Evolutionary conservation across 2,888 invertebrate species (phyloP).

Genomic region (Drosophila rellima): DNA sequence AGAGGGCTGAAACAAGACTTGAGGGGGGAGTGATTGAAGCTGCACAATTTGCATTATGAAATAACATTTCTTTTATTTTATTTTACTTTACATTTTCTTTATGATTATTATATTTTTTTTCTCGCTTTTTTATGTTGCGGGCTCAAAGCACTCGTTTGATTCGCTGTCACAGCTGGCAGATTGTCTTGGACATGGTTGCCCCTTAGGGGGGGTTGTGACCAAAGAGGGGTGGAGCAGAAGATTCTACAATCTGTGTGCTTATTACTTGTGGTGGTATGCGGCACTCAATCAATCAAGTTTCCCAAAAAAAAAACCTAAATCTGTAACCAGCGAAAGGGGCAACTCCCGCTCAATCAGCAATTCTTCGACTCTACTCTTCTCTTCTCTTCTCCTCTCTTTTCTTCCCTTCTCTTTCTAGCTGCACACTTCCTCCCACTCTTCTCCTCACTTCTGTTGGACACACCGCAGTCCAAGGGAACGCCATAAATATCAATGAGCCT

Average conservation of each 20-base stretch:
- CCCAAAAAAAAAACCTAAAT: neutral
- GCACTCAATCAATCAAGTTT: conserved; percentile 51
- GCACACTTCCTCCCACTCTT: too few species aligned
- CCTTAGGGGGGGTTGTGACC: neutral
- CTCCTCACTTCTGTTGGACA: neutral
- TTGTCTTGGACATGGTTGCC: conserved; percentile 29
- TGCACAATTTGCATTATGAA: conserved; percentile 80
- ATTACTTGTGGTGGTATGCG: conserved; percentile 33
- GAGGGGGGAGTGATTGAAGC: conserved; percentile 4
- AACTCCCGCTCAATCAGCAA: conserved; percentile 42
- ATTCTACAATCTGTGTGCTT: conserved; percentile 13
- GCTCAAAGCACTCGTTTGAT: conserved; percentile 68
- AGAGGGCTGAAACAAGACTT: neutral
- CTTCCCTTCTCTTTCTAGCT: too few species aligned
- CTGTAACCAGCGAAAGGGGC: conserved; percentile 29
- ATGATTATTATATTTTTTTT: conserved; percentile 25
- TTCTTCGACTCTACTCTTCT: neutral
- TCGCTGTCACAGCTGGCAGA: conserved; percentile 28
- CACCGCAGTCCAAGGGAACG: conserved; percentile 21
- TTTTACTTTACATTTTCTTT: conserved; percentile 33
- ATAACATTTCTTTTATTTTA: conserved; percentile 63
- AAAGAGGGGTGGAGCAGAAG: neutral
- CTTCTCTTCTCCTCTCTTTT: neutral
- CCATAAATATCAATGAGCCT: conserved; percentile 78
- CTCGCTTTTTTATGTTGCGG: conserved; percentile 2